Evolutionary conservation across 2,888 invertebrate species (phyloP).

Genomic region (Philereme vetulata): DNA sequence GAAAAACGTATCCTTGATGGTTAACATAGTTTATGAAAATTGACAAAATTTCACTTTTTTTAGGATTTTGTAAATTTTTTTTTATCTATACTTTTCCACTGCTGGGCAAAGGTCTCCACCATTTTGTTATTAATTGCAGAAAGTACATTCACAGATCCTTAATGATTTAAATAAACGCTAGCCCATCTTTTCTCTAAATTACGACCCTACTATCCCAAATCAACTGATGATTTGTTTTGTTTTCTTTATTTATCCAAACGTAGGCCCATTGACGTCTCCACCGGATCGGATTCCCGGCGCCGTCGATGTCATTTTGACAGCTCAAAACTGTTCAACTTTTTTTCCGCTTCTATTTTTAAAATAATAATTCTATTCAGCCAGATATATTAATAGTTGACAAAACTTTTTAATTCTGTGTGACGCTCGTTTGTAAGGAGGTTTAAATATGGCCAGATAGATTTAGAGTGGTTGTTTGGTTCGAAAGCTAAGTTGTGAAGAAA

Average conservation of each 20-base stretch:
- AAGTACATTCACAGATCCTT: background rate
- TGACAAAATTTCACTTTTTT: too few species aligned
- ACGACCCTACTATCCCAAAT: conserved; percentile 13
- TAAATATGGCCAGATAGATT: too few species aligned
- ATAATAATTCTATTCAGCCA: conserved; percentile 62
- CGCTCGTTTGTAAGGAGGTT: too few species aligned
- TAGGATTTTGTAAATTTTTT: too few species aligned
- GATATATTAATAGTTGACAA: conserved; percentile 38
- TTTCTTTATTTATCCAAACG: conserved; percentile 51
- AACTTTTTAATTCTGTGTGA: conserved; percentile 4
- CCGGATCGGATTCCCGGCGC: conserved; percentile 67
- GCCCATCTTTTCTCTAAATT: conserved; percentile 10
- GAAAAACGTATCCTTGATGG: too few species aligned
- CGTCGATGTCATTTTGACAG: conserved; percentile 74
- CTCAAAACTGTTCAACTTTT: conserved; percentile 57
- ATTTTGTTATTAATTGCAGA: too few species aligned
- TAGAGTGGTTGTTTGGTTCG: too few species aligned
- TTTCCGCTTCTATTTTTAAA: conserved; percentile 52
- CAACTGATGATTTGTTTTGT: conserved; percentile 36
- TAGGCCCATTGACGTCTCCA: conserved; percentile 70
- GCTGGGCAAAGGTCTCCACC: too few species aligned
- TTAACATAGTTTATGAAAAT: too few species aligned
- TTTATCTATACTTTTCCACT: too few species aligned
- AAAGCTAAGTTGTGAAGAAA: too few species aligned
- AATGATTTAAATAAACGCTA: background rate